phyloP scores from a whole-genome alignment of 2,797 vertebrate genomes.

The Fratercula arctica region DNA sequence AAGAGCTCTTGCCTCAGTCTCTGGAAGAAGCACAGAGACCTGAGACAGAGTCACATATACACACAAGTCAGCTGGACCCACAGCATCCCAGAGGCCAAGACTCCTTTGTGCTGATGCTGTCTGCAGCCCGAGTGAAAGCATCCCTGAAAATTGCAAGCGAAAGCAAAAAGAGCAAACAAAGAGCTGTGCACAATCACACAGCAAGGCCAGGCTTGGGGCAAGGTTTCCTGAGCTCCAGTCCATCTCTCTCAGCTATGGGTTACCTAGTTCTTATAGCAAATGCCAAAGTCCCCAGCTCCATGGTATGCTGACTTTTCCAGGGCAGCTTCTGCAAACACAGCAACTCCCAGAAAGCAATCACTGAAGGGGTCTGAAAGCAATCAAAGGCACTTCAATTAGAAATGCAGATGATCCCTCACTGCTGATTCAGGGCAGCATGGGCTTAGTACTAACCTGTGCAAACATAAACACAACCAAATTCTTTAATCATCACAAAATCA shows the following conservation, averaged over 20 bases:
- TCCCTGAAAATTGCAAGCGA: background rate
- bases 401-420: conserved; percentile 23
- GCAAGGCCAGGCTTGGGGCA: background rate
- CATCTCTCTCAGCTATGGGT: background rate
- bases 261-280: background rate
- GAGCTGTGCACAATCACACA: rapidly evolving
- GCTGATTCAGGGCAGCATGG: conserved; percentile 19
- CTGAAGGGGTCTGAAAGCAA: background rate
- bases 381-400: conserved; percentile 38
- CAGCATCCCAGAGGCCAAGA: background rate
- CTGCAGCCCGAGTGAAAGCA: background rate
- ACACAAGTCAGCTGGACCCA: background rate
- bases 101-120: background rate
- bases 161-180: background rate
- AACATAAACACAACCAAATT: conserved; percentile 28
- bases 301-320: background rate
- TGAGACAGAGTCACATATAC: background rate
- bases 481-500: conserved; percentile 19
- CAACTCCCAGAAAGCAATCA: background rate
- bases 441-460: conserved; percentile 13
- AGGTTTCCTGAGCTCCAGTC: background rate
- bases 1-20: background rate
- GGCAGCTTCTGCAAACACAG: conserved; percentile 17
- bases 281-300: background rate
- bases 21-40: background rate